Conservation (phyloP, 2,888 invertebrate genomes). For the Lasiommata megera region DNA sequence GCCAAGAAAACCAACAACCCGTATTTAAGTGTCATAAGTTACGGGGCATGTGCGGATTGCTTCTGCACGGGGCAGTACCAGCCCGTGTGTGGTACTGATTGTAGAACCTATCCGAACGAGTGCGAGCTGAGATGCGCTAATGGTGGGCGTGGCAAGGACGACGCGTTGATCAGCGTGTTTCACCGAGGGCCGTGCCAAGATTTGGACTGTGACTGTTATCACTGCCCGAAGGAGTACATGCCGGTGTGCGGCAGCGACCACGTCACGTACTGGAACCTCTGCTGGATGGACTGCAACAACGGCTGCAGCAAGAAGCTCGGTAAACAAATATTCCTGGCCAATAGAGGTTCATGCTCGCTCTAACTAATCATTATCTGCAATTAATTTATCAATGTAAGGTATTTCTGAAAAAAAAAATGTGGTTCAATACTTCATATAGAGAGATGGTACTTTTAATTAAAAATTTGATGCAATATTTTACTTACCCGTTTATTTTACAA, state of each 20-base stretch:
- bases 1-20: constrained; percentile 25
- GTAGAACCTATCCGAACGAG: constrained; percentile 39
- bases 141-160: constrained; percentile 19
- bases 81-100: constrained; percentile 47
- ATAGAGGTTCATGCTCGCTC: neutral
- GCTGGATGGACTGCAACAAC: constrained; percentile 41
- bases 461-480: no score
- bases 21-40: constrained; percentile 29
- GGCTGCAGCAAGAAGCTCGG: constrained; percentile 28
- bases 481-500: no score
- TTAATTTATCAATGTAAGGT: no score
- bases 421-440: no score
- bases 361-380: neutral
- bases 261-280: constrained; percentile 42
- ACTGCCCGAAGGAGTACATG: constrained; percentile 32
- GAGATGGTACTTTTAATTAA: no score
- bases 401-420: no score
- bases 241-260: constrained; percentile 44
- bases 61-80: constrained; percentile 34
- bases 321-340: neutral
- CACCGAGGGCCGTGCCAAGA: constrained; percentile 35
- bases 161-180: constrained; percentile 24
- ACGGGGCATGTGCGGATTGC: constrained; percentile 40
- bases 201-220: constrained; percentile 27
- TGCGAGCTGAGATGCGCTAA: constrained; percentile 44